These are phyloP conservation scores for Indri indri DNA, from an alignment of 2,113 vertebrate species.

Conservation along the genomic window DNA sequence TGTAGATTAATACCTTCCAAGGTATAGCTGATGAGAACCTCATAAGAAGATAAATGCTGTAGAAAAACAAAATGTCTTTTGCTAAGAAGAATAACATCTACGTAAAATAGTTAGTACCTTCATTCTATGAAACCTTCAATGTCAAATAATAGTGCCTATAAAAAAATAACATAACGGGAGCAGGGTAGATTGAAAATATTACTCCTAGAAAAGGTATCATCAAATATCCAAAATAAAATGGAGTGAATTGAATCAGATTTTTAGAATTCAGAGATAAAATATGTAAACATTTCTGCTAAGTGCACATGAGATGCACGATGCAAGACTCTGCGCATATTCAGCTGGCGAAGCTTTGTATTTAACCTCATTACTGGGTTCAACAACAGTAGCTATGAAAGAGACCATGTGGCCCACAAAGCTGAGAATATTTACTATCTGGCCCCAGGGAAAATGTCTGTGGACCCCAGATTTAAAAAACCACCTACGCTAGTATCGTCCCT, in stretches of 20 bases:
- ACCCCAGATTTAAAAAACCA: background rate
- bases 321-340: background rate
- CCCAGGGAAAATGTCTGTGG: background rate
- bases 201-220: conserved; percentile 64
- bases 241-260: conserved; percentile 48
- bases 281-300: background rate
- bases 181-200: conserved; percentile 71
- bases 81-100: conserved; percentile 2
- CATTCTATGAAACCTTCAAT: conserved; percentile 52
- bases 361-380: background rate
- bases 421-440: no score
- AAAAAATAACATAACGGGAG: conserved; percentile 67
- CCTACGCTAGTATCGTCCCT: background rate
- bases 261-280: conserved; percentile 65
- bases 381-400: background rate
- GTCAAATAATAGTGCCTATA: conserved; percentile 63
- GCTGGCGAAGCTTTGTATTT: background rate
- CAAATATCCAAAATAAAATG: conserved; percentile 60
- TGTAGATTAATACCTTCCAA: background rate
- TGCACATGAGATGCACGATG: background rate
- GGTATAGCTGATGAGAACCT: background rate
- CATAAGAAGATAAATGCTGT: background rate
- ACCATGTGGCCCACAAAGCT: background rate
- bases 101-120: conserved; percentile 55
- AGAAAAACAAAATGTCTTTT: background rate